These are phyloP conservation scores for Damaliscus lunatus DNA, from an alignment of 2,113 vertebrate species.

Conservation along the genomic window DNA sequence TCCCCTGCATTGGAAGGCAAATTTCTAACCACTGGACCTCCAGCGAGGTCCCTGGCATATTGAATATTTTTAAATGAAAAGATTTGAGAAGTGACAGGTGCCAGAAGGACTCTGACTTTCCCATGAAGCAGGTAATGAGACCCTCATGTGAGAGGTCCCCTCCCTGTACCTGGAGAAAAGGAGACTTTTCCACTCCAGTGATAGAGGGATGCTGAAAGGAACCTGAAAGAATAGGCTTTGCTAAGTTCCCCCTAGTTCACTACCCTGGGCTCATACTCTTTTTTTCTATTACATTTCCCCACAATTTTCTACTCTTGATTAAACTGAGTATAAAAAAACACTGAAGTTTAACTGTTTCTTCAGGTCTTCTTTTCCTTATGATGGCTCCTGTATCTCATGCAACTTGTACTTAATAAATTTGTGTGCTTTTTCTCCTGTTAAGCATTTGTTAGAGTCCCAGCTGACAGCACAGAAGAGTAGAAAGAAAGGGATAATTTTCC, in stretches of 20 bases:
- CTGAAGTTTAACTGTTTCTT: background rate
- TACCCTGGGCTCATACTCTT: background rate
- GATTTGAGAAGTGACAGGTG: background rate
- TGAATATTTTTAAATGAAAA: background rate
- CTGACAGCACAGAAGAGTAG: background rate
- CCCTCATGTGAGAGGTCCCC: background rate
- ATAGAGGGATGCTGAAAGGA: background rate
- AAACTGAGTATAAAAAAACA: background rate
- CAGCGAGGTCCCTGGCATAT: background rate
- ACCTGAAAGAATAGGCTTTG: background rate
- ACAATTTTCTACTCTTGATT: background rate
- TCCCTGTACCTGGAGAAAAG: background rate
- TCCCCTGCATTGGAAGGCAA: background rate
- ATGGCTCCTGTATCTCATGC: background rate
- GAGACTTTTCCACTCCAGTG: background rate
- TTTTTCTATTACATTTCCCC: background rate
- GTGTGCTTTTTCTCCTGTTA: background rate
- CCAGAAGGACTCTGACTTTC: background rate
- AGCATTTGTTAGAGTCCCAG: background rate
- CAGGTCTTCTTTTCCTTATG: background rate
- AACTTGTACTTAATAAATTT: background rate
- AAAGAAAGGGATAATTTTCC: background rate
- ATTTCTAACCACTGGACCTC: background rate
- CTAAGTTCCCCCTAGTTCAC: background rate
- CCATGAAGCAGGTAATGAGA: background rate